Evolutionary conservation across 1,140 invertebrate species (phyloP), one percentile per base, ranked within the genome.

Genomic region (Yoshiicerus persimilis): DNA sequence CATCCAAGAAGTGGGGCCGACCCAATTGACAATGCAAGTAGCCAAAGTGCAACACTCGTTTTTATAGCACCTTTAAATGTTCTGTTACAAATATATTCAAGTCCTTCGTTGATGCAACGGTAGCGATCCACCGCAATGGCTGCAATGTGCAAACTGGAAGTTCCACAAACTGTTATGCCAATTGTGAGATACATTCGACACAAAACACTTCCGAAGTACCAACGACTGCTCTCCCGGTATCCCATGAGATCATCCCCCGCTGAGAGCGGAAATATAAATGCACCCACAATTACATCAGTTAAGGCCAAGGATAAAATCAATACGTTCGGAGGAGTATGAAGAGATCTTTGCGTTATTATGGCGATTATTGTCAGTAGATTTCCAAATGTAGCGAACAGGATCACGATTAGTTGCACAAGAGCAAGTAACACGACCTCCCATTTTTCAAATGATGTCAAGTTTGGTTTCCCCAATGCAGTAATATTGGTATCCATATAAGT

Each of bases 121-220:
- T 92, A 92, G 2, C 92, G 66, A 84, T 93, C 93, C 10, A 94
- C 89, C 2, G 94, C 94, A 87, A 95, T 95, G 8, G 94, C 93
- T 32, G 30, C 27, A 75, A 99, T 93, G 92, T 99, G 99, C 39
- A 99, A 93, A 91, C 99, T 99, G 64, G 98, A 99, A 2, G 98
- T 23, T 20, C 30, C 36, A 32, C 87, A 84, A 5, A 87, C 20
- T 0, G 30, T 23, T 10, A 87, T 36, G 47, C 83, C 47, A 0
- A 36, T 4, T 0, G 39, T 84, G 0, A 84, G 8, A 8, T 36
- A 87, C 1, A 87, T 16, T 66, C 84, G 84, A 25, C 87, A 87
- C 5, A 39, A 30, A 20, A 1, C 20, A 8, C 16, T 66, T 4
- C 77, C 62, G 32, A 64, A 84, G 6, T 20, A 23, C 87, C 87